A percentile compares a stretch with the other conserved stretches of the same genome.
These are phyloP conservation scores for Alcedo quadribrachys DNA, from an alignment of 2,797 vertebrate genomes.

Conservation along the genomic window DNA sequence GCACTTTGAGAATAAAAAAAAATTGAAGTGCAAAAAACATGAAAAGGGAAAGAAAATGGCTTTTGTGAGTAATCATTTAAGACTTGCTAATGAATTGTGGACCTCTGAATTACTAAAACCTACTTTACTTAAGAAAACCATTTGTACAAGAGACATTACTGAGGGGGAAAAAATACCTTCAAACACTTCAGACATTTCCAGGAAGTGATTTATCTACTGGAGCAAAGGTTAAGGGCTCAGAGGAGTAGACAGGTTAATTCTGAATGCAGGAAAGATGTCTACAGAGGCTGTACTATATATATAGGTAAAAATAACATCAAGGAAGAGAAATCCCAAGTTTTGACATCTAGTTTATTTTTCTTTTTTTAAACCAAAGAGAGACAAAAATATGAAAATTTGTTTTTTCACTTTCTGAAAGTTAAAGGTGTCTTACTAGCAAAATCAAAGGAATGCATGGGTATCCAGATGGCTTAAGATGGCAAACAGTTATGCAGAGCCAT, in stretches of 20 bases:
- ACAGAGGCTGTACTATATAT: neutral
- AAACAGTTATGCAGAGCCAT: conserved; percentile 21
- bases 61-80: neutral
- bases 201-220: conserved; percentile 27
- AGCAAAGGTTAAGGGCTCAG: conserved; percentile 21
- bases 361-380: neutral
- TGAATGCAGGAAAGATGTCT: conserved; percentile 1
- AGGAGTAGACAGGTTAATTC: conserved; percentile 19
- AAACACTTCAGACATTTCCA: conserved; percentile 14
- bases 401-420: neutral
- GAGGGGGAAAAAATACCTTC: neutral
- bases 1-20: neutral
- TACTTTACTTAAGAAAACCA: conserved; percentile 6
- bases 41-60: neutral
- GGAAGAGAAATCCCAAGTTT: neutral
- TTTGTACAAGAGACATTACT: neutral
- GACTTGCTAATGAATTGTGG: neutral
- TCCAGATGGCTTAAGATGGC: neutral
- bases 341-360: neutral
- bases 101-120: neutral
- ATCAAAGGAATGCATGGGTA: neutral
- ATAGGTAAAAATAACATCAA: neutral
- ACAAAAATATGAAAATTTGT: neutral
- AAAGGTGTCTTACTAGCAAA: neutral
- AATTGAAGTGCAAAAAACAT: neutral